A percentile compares a stretch with the other conserved stretches of the same genome.
These are phyloP conservation scores for Rhagium mordax DNA, from an alignment of 2,888 invertebrate genomes.

Conservation along the genomic window DNA sequence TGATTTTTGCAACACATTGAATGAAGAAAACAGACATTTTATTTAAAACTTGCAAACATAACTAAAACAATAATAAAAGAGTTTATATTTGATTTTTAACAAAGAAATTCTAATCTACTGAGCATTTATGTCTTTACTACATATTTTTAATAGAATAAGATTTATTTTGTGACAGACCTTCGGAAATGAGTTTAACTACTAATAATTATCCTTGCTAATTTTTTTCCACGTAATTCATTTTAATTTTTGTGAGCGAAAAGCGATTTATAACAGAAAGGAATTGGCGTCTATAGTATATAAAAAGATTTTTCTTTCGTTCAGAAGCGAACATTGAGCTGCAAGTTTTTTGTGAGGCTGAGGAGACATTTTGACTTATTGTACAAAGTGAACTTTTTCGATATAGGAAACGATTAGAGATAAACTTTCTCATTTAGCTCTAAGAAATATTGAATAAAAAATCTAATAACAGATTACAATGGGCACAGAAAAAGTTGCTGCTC, in stretches of 20 bases:
- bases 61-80: too few species aligned
- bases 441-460: conserved; percentile 3
- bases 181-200: too few species aligned
- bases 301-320: conserved; percentile 37
- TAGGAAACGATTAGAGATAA: conserved; percentile 42
- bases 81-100: too few species aligned
- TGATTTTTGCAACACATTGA: too few species aligned
- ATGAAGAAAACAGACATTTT: too few species aligned
- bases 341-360: conserved; percentile 48
- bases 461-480: background rate
- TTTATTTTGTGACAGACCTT: too few species aligned
- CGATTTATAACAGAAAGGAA: conserved; percentile 1
- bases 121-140: too few species aligned
- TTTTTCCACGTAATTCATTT: background rate
- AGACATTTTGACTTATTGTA: conserved; percentile 50
- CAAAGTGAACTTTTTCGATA: conserved; percentile 44
- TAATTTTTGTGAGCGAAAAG: conserved; percentile 1
- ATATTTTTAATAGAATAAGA: too few species aligned
- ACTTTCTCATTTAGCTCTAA: conserved; percentile 39
- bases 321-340: conserved; percentile 40
- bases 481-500: background rate
- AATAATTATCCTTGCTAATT: too few species aligned
- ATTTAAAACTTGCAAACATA: too few species aligned
- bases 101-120: too few species aligned
- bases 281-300: conserved; percentile 35